phyloP scores from a whole-genome alignment of 2,888 invertebrate genomes.

The Drosophila dives region DNA sequence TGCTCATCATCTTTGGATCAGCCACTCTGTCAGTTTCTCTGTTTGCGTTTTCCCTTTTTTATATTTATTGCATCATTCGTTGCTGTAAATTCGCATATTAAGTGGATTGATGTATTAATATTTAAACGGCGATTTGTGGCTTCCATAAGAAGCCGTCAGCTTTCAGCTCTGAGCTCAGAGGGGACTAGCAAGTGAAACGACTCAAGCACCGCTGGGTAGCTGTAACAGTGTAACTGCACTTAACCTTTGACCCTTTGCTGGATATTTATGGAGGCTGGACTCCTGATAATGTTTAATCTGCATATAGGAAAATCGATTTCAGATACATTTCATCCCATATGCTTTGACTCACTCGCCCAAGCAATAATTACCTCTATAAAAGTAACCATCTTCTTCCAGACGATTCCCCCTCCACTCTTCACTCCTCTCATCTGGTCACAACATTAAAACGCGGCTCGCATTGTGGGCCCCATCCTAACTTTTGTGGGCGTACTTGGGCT shows the following conservation, averaged over 20 bases:
- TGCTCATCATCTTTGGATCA: constrained; percentile 54
- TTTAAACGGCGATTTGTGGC: constrained; percentile 84
- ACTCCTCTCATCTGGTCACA: constrained; percentile 30
- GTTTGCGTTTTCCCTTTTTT: constrained; percentile 54
- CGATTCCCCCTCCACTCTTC: constrained; percentile 5
- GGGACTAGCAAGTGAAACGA: constrained; percentile 25
- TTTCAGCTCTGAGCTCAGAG: constrained; percentile 12
- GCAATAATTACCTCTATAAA: constrained; percentile 56
- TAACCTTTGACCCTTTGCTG: constrained; percentile 62
- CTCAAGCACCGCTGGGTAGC: constrained; percentile 26
- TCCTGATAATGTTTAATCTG: constrained; percentile 60
- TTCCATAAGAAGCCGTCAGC: constrained; percentile 40
- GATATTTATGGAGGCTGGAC: constrained; percentile 56
- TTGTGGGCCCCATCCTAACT: constrained; percentile 54
- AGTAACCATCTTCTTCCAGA: constrained; percentile 34
- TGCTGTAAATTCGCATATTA: constrained; percentile 80
- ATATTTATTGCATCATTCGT: constrained; percentile 77
- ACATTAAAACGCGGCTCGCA: constrained; percentile 73
- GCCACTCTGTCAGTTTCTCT: constrained; percentile 9
- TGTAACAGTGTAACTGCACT: constrained; percentile 23
- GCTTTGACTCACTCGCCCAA: constrained; percentile 13
- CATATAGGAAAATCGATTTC: constrained; percentile 55
- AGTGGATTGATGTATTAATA: constrained; percentile 85
- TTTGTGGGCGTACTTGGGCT: constrained; percentile 65
- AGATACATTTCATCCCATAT: constrained; percentile 30